phyloP scores from a whole-genome alignment of 2,888 invertebrate species.

The Andrena flavipes region DNA sequence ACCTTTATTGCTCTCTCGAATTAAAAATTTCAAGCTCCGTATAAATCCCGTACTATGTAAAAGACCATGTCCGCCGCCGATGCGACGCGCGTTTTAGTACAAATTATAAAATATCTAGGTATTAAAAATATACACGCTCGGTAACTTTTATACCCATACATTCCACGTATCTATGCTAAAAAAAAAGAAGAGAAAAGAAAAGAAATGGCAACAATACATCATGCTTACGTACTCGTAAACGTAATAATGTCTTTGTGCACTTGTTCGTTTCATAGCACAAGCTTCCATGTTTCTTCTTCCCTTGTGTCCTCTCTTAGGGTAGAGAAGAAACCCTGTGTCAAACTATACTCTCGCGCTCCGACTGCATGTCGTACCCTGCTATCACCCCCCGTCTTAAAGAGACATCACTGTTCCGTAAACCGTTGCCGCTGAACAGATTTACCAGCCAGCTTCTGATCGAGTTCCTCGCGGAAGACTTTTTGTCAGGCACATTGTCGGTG shows the following conservation, averaged over 20 bases:
- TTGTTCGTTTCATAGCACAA: constrained; percentile 42
- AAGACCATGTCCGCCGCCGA: constrained; percentile 55
- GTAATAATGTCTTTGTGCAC: constrained; percentile 59
- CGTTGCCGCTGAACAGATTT: constrained; percentile 90
- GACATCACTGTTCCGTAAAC: constrained; percentile 88
- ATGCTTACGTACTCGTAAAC: constrained; percentile 72
- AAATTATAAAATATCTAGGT: constrained; percentile 79
- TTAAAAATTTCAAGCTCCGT: constrained; percentile 67
- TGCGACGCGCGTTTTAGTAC: constrained; percentile 60
- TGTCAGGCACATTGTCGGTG: constrained; percentile 85
- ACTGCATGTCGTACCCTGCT: constrained; percentile 86
- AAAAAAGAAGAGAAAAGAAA: constrained; percentile 60
- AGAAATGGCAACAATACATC: constrained; percentile 80
- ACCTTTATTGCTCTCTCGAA: constrained; percentile 39
- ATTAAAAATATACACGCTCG: constrained; percentile 83
- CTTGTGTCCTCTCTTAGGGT: constrained; percentile 1
- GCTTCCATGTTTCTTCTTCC: constrained; percentile 30
- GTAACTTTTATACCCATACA: constrained; percentile 83
- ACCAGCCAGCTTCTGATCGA: constrained; percentile 91
- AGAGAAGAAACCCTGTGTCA: constrained; percentile 74
- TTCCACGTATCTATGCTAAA: constrained; percentile 78
- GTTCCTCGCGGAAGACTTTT: constrained; percentile 87
- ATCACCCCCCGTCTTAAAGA: constrained; percentile 86
- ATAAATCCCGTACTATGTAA: constrained; percentile 65
- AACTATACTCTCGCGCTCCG: constrained; percentile 88